phyloP scores from a whole-genome alignment of 1,140 invertebrate genomes.

The Drosophila subpulchrella region DNA sequence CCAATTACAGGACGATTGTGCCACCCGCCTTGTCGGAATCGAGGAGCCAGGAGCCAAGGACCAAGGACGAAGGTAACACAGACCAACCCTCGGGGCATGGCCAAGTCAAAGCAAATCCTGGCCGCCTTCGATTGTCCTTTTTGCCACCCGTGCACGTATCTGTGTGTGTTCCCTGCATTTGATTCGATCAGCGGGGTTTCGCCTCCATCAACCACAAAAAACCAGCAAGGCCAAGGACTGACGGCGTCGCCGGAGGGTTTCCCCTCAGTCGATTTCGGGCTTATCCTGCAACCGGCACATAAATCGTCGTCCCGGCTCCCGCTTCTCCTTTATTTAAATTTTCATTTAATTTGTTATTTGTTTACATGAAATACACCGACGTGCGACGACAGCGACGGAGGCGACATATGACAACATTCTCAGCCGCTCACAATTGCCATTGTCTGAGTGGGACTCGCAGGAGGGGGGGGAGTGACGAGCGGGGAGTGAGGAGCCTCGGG shows the following conservation, averaged over 20 bases:
- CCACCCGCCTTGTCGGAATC: constrained; percentile 69
- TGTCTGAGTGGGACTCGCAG: constrained; percentile 53
- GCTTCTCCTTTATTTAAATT: constrained; percentile 76
- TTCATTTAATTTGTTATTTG: constrained; percentile 84
- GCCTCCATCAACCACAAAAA: constrained; percentile 69
- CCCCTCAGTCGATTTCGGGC: constrained; percentile 51
- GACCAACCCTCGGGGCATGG: constrained; percentile 47
- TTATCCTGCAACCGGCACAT: constrained; percentile 71
- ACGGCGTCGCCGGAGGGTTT: constrained; percentile 50
- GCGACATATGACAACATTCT: constrained; percentile 82
- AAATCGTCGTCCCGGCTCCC: constrained; percentile 62
- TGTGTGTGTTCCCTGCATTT: constrained; percentile 76
- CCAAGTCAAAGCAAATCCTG: constrained; percentile 55
- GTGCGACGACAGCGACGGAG: constrained; percentile 68
- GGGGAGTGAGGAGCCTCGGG: constrained; percentile 2
- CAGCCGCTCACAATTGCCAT: constrained; percentile 80
- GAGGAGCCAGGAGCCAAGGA: constrained; percentile 29
- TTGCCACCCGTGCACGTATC: constrained; percentile 54
- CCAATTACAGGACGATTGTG: constrained; percentile 78
- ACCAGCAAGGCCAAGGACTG: constrained; percentile 32
- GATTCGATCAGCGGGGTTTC: constrained; percentile 84
- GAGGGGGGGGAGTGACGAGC: too few relatives aligned
- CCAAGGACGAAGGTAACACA: constrained; percentile 42
- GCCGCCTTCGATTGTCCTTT: constrained; percentile 70
- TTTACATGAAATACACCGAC: constrained; percentile 79